Evolutionary conservation across 2,888 invertebrate species (phyloP).

Genomic region (Stegophylla sp.): DNA sequence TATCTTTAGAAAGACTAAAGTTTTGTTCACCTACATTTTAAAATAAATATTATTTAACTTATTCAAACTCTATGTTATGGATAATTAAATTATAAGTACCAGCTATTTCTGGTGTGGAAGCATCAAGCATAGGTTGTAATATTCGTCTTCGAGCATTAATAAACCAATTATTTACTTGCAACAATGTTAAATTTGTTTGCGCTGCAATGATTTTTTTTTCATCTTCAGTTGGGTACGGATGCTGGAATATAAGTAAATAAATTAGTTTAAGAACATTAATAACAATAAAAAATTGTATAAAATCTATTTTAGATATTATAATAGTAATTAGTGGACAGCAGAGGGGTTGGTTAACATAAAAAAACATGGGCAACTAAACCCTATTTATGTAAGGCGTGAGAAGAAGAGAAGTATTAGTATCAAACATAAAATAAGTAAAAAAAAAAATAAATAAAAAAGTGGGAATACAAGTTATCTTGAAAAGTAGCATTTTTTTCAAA

Average conservation of each 20-base stretch:
- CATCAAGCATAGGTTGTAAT: slow-evolving; percentile 90
- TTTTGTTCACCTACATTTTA: slow-evolving; percentile 41
- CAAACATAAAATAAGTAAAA: no score
- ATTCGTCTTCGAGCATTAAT: slow-evolving; percentile 91
- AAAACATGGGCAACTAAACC: no score
- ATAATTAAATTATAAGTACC: slow-evolving; percentile 58
- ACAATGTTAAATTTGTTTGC: slow-evolving; percentile 84
- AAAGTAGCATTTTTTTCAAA: no score
- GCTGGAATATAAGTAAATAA: slow-evolving; percentile 72
- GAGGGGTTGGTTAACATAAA: no score
- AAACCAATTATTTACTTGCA: slow-evolving; percentile 93
- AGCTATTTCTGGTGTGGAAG: slow-evolving; percentile 67
- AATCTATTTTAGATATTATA: no score
- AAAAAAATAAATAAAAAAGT: no score
- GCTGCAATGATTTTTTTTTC: slow-evolving; percentile 89
- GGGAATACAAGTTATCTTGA: no score
- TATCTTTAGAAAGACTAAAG: slow-evolving; percentile 50
- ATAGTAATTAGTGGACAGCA: no score
- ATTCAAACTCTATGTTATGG: neutral
- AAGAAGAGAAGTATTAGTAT: no score
- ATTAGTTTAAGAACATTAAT: no score
- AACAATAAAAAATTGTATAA: no score
- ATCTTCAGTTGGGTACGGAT: slow-evolving; percentile 94
- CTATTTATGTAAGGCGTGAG: no score
- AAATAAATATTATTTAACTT: slow-evolving; percentile 22